A percentile compares a stretch with the other conserved stretches of the same genome.
phyloP scores from a whole-genome alignment of 2,888 invertebrate species.

The Phytoseiulus persimilis region DNA sequence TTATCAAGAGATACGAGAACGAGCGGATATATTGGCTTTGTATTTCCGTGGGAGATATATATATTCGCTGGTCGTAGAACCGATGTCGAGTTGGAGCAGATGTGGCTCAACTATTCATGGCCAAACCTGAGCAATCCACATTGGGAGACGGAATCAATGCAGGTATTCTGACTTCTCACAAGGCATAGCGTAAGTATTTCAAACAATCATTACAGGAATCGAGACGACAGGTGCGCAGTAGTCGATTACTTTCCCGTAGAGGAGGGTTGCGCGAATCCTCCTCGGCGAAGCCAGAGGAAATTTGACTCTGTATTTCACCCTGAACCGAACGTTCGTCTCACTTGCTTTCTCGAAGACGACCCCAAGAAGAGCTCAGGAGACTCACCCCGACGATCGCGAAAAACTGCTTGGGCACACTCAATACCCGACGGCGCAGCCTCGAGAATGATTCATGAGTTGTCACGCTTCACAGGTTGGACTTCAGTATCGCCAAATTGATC shows the following conservation, averaged over 20 bases:
- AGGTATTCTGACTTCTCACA: not conserved
- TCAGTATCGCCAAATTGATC: too few species aligned
- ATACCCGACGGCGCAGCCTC: not conserved
- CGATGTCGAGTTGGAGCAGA: not conserved
- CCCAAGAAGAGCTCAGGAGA: not conserved
- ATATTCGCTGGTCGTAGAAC: conserved; percentile 20
- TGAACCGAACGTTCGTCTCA: not conserved
- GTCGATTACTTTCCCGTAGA: too few species aligned
- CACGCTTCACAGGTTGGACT: too few species aligned
- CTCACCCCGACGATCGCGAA: not conserved
- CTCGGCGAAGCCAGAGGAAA: too few species aligned
- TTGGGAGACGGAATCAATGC: not conserved
- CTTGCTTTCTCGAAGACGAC: not conserved
- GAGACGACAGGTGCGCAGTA: too few species aligned
- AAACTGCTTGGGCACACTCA: not conserved
- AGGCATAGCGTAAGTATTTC: too few species aligned
- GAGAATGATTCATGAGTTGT: not conserved
- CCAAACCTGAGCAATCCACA: not conserved
- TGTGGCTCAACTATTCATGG: conserved; percentile 15
- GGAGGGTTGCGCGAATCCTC: too few species aligned
- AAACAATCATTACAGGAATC: too few species aligned
- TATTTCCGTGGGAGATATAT: conserved; percentile 6
- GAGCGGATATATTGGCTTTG: conserved; percentile 12
- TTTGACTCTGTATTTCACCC: too few species aligned
- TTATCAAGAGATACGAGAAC: not conserved